These are phyloP conservation scores for Drosophila lutescens DNA, from an alignment of 2,888 invertebrate genomes.

Conservation along the genomic window DNA sequence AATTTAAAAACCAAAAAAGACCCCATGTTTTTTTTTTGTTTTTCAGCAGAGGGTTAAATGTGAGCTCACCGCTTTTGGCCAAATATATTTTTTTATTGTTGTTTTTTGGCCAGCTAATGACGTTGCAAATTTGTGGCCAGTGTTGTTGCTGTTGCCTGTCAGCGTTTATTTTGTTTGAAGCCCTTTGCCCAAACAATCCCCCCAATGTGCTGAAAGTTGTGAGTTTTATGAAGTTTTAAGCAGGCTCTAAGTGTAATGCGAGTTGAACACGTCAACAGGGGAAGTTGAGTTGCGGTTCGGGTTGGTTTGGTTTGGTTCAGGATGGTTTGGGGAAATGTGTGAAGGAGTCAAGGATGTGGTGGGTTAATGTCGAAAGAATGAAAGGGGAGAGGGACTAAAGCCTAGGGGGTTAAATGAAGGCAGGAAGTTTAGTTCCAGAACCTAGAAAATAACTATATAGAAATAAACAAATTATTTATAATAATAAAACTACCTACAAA, in stretches of 20 bases:
- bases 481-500: background rate
- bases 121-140: conserved; percentile 64
- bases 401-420: background rate
- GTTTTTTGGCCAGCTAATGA: conserved; percentile 60
- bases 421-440: too few species aligned
- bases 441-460: background rate
- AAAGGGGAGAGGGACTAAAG: too few species aligned
- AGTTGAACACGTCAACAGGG: conserved; percentile 45
- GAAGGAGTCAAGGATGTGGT: conserved; percentile 26
- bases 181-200: conserved; percentile 7
- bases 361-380: background rate
- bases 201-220: conserved; percentile 37
- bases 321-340: conserved; percentile 2
- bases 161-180: conserved; percentile 43
- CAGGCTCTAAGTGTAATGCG: conserved; percentile 54
- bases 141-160: conserved; percentile 26
- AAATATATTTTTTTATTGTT: conserved; percentile 44
- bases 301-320: background rate
- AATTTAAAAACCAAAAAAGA: background rate
- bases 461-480: too few species aligned
- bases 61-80: conserved; percentile 28
- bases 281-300: conserved; percentile 19
- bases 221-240: conserved; percentile 61
- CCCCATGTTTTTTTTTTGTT: background rate
- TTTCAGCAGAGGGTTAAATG: conserved; percentile 11